These are phyloP conservation scores for Simalia tracyae DNA, from an alignment of 2,797 vertebrate genomes.

Conservation along the genomic window DNA sequence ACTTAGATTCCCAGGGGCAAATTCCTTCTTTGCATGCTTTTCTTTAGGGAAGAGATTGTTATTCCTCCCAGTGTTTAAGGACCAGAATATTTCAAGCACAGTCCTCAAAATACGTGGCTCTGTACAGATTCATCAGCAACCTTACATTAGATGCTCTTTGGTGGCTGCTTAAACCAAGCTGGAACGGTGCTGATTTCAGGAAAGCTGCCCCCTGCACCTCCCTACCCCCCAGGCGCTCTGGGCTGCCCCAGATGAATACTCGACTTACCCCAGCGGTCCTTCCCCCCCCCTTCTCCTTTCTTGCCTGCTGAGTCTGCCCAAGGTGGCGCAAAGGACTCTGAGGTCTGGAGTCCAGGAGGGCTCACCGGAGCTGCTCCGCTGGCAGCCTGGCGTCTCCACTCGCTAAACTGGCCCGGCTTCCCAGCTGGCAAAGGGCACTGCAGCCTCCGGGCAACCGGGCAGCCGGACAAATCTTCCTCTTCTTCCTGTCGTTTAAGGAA, in stretches of 20 bases:
- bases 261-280: neutral
- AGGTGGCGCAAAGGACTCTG: slow-evolving; percentile 51
- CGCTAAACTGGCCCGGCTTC: rapidly evolving
- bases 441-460: neutral
- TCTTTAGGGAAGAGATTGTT: too few relatives aligned
- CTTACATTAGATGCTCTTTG: too few relatives aligned
- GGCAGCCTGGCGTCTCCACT: slow-evolving; percentile 2
- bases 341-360: slow-evolving; percentile 55
- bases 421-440: neutral
- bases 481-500: neutral
- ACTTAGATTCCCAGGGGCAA: too few relatives aligned
- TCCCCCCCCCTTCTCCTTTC: neutral
- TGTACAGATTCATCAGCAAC: too few relatives aligned
- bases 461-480: neutral
- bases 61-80: too few relatives aligned
- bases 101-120: too few relatives aligned
- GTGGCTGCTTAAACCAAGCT: neutral
- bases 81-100: too few relatives aligned
- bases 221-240: neutral
- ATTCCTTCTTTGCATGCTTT: too few relatives aligned
- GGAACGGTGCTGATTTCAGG: neutral
- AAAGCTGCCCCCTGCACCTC: neutral
- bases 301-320: slow-evolving; percentile 50
- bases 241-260: neutral
- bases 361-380: slow-evolving; percentile 17